Evolutionary conservation across 2,888 invertebrate species (phyloP).

Genomic region (Plemyria rubiginata): DNA sequence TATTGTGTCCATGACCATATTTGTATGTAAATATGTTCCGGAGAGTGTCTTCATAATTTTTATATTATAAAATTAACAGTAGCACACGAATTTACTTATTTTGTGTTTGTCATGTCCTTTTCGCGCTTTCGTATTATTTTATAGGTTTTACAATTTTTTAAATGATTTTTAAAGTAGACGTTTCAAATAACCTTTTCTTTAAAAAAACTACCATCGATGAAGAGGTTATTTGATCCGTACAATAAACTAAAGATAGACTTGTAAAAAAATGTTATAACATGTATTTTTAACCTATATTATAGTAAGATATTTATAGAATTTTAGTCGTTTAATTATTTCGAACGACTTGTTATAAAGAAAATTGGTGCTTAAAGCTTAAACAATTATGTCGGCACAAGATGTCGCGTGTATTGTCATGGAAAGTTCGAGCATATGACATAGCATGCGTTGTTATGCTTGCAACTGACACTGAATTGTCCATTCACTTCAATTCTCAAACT

Average conservation of each 20-base stretch:
- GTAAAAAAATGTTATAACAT: slow-evolving; percentile 84
- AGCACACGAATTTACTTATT: slow-evolving; percentile 55
- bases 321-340: slow-evolving; percentile 85
- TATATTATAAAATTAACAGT: slow-evolving; percentile 56
- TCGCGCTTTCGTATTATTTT: slow-evolving; percentile 60
- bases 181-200: slow-evolving; percentile 60
- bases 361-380: slow-evolving; percentile 85
- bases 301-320: slow-evolving; percentile 85
- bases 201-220: slow-evolving; percentile 45
- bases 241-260: slow-evolving; percentile 80
- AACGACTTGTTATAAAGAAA: slow-evolving; percentile 85
- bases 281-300: slow-evolving; percentile 85
- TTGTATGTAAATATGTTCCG: slow-evolving; percentile 78
- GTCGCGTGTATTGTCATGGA: slow-evolving; percentile 79
- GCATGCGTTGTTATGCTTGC: slow-evolving; percentile 83
- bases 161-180: slow-evolving; percentile 58
- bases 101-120: slow-evolving; percentile 57
- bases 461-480: slow-evolving; percentile 48
- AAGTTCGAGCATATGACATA: slow-evolving; percentile 81
- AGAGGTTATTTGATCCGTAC: slow-evolving; percentile 57
- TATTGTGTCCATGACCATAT: slow-evolving; percentile 61
- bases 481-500: too few species aligned
- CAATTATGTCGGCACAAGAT: slow-evolving; percentile 75
- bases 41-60: slow-evolving; percentile 61
- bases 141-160: slow-evolving; percentile 61